Evolutionary conservation across 2,113 vertebrate genomes (phyloP), one percentile per base, ranked within the genome.

Genomic region (Corythoichthys intestinalis): DNA sequence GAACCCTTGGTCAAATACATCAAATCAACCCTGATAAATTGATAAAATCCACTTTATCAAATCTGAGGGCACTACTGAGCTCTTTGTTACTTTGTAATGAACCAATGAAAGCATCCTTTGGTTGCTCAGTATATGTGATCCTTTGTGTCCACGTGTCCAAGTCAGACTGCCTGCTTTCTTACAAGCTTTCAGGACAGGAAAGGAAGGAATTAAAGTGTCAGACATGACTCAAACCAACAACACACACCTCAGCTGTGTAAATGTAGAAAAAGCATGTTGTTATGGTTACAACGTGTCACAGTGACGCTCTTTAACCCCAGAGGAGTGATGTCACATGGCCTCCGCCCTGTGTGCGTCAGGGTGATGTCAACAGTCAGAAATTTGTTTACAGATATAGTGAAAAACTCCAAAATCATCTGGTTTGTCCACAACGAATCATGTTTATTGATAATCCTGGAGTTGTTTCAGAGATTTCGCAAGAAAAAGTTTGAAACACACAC

Each of bases 301-400:
- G 69, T 20, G 46, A 78, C 82, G 37, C 80, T 78, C 79, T 81
- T 54, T 75, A 81, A 79, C 78, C 82, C 74, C 68, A 72, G 41
- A 74, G 80, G 82, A 83, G 65, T 83, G 85, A 86, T 79, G 85
- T 86, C 82, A 86, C 66, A 54, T 1, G 15, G 72, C 58, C 85
- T 72, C 82, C 76, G 66, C 85, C 85, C 76, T 5, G 37, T 49
- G 62, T 82, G 84, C 80, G 71, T 84, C 78, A 83, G 10, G 13
- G 34, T 69, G 71, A 76, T 65, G 72, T 7, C 8, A 11, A 20
- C 62, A 20, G 62, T 54, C 67, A 60, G 52, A 73, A 58, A 70
- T 8, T 10, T 75, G 69, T 73, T 71, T 49, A 57, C 66, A 2
- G 67, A 66, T 59, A 34, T 41, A 53, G 72, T 64, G 37, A 65